Evolutionary conservation across 2,888 invertebrate genomes (phyloP), one percentile per base, ranked within the genome.

Genomic region (Sesia bembeciformis): DNA sequence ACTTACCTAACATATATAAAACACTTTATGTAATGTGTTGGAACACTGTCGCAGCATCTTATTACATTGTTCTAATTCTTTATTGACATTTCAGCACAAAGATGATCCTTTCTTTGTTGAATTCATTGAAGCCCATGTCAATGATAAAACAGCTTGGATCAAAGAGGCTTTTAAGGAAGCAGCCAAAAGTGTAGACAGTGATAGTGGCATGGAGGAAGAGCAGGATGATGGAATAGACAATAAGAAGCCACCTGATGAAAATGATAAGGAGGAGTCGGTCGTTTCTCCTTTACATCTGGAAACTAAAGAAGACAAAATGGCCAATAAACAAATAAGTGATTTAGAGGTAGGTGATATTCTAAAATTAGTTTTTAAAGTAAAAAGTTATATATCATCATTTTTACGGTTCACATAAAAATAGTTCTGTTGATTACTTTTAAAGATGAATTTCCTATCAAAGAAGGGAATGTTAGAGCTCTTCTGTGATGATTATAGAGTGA

Each of bases 41-140:
- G 42, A 5, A n/a, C n/a, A n/a, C n/a, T n/a, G n/a, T 38, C 38
- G 6, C 49, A 38, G 49, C 8, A 49, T 49, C 49, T 23, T 6
- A n/a, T n/a, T n/a, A n/a, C 23, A 2, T 7, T 49, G 49, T 50
- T 50, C 23, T 38, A 38, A 38, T 8, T 39, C 7, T 39, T 50
- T 50, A 23, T 4, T 50, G 4, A 53, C 53, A 52, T 74, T 85
- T 57, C 72, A 95, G 92, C 94, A 95, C 68, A 95, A 94, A 86
- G 93, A 96, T 83, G 97, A 98, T 86, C 96, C 97, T 40, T 87
- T 95, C 52, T 98, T 98, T 86, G 90, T 92, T 59, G 97, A 98
- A 77, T 98, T 97, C 76, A 90, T 98, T 76, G 93, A 96, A 79
- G 93, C 94, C n/a, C 97, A 97, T 77, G 90, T 93, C 3, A 86